Evolutionary conservation across 2,797 vertebrate genomes (phyloP).

Genomic region (Momotus momota): DNA sequence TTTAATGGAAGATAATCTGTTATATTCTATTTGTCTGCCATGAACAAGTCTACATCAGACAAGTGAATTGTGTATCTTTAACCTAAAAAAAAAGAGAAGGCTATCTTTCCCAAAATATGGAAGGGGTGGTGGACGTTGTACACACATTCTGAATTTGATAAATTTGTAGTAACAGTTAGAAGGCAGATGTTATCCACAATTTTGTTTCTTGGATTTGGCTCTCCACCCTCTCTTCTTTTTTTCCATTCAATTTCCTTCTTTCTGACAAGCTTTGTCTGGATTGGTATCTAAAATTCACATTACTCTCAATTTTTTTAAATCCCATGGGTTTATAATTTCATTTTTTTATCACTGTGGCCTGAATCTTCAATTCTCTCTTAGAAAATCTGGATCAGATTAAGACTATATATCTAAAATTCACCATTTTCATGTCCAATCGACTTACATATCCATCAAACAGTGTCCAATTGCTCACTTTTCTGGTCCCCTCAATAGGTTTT

Average conservation of each 20-base stretch:
- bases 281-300: neutral
- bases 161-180: neutral
- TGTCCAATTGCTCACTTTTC: neutral
- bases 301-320: neutral
- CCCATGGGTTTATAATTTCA: neutral
- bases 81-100: neutral
- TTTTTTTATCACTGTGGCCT: neutral
- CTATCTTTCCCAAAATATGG: neutral
- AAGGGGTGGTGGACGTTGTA: neutral
- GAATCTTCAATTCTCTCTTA: neutral
- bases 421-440: neutral
- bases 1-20: slow-evolving; percentile 61
- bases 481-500: neutral
- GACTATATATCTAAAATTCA: neutral
- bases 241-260: neutral
- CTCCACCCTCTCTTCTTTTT: neutral
- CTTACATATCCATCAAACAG: neutral
- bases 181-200: neutral
- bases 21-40: slow-evolving; percentile 45
- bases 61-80: slow-evolving; percentile 4
- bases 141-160: neutral
- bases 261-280: neutral
- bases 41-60: neutral
- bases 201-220: neutral
- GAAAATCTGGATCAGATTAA: neutral